Base-by-base conservation (phyloP, 2,113 vertebrate species). In the Hippoglossus stenolepis region DNA sequence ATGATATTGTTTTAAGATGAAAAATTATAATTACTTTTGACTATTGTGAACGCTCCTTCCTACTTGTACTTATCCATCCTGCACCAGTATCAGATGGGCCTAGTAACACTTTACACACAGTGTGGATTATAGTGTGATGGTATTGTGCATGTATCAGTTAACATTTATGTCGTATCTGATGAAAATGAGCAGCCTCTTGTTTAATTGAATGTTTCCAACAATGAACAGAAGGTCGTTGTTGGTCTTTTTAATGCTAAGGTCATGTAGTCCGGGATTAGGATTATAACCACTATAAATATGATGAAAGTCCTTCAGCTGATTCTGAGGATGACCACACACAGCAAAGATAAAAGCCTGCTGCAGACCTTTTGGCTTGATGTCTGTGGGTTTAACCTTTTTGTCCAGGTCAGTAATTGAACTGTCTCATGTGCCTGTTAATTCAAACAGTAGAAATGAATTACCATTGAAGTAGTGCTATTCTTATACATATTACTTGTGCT, bases 241-340 rank as follows among this genome's bases (percentile, higher is more conserved):
- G 17, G 47, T 62, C 45, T 71, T 79, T 75, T 84, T 70, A 79
- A 69, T 61, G 45, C 61, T 70, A 40, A 80, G 21, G 56, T 60
- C 23, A 69, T 79, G 45, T 57, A 82, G 71, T 75, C 62, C 43
- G 28, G 69, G 84, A 90, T 87, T 87, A 90, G 83, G 88, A 90
- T 92, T 91, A 90, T 17, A 84, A 75, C 64, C 71, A 79, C 78
- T 57, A 57, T 63, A 75, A 78, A 73, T 76, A 75, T 70, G 11
- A 65, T 49, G 65, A 69, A 75, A 76, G 51, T 69, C 65, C 38
- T 63, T 79, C 21, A 60, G 28, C 35, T 54, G 20, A 51, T 51
- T 51, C 47, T n/a, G 43, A 75, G 74, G 63, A 70, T 24, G 21
- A 58, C 43, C 31, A 60, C n/a, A 84, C 24, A 64, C 26, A 75